These are phyloP conservation scores for Camelus dromedarius DNA, from an alignment of 2,113 vertebrate genomes.

Conservation along the genomic window DNA sequence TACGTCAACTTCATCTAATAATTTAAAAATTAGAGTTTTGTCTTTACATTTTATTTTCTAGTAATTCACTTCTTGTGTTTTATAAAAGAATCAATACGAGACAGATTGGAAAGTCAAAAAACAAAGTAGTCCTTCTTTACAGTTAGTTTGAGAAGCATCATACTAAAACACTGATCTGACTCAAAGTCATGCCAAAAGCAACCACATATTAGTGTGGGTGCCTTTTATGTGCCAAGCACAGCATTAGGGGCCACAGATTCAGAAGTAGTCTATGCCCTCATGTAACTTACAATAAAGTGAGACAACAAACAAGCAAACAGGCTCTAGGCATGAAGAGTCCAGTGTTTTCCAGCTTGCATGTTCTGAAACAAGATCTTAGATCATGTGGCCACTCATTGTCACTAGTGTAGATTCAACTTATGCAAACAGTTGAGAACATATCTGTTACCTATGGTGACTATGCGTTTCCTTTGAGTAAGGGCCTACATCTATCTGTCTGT, in stretches of 20 bases:
- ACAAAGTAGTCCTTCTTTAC: background rate
- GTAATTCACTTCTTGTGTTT: background rate
- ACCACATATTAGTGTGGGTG: background rate
- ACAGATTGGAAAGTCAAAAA: background rate
- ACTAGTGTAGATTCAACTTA: background rate
- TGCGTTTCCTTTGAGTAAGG: background rate
- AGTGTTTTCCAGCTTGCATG: background rate
- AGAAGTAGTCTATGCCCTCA: background rate
- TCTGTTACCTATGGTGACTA: background rate
- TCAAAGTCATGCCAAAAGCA: background rate
- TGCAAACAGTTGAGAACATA: background rate
- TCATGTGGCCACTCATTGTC: background rate
- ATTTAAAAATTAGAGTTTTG: background rate
- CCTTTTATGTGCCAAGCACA: background rate
- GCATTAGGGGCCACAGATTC: background rate
- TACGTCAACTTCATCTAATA: background rate
- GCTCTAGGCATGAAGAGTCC: background rate
- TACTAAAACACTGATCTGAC: background rate
- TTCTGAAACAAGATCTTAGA: background rate
- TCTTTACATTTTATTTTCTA: constrained; percentile 8
- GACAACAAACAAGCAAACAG: background rate
- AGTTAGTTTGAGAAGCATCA: background rate
- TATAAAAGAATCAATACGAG: background rate
- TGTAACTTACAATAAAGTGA: background rate
- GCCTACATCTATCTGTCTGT: background rate